A percentile compares a stretch with the other conserved stretches of the same genome.
phyloP scores from a whole-genome alignment of 2,888 invertebrate species.

The Ormyrus nitidulus region DNA sequence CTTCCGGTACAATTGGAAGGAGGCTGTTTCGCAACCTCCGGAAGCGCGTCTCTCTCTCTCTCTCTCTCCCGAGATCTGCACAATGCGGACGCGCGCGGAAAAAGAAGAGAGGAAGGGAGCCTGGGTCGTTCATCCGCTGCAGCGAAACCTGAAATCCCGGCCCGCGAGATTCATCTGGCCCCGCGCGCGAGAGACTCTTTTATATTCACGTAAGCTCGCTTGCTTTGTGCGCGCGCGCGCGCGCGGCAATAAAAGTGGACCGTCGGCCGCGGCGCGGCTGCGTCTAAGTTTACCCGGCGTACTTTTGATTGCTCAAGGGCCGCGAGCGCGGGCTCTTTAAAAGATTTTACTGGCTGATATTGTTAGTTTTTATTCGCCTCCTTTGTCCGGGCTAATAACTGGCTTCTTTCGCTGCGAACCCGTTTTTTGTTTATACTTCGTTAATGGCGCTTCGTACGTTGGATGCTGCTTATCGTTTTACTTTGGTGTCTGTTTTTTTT shows the following conservation, averaged over 20 bases:
- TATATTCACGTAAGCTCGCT: not conserved
- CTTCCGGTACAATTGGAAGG: slow-evolving; percentile 23
- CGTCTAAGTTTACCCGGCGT: not conserved
- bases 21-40: slow-evolving; percentile 31
- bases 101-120: slow-evolving; percentile 5
- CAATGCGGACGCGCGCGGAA: slow-evolving; percentile 9
- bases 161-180: slow-evolving; percentile 37
- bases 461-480: too few species aligned
- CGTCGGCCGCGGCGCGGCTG: not conserved
- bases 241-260: slow-evolving; percentile 31
- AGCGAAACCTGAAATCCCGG: slow-evolving; percentile 46
- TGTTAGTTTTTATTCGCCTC: not conserved
- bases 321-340: slow-evolving; percentile 15
- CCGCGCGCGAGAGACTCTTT: not conserved
- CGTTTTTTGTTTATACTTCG: too few species aligned
- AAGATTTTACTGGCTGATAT: slow-evolving; percentile 11
- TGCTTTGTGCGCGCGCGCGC: not conserved
- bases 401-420: too few species aligned
- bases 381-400: not conserved
- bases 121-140: not conserved
- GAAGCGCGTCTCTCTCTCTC: slow-evolving; percentile 26
- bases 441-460: too few species aligned
- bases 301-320: not conserved
- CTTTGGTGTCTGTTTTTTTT: too few species aligned
- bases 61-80: not conserved